A percentile compares a stretch with the other conserved stretches of the same genome.
These are phyloP conservation scores for Syngnathoides biaculeatus DNA, from an alignment of 2,113 vertebrate genomes.

Conservation along the genomic window DNA sequence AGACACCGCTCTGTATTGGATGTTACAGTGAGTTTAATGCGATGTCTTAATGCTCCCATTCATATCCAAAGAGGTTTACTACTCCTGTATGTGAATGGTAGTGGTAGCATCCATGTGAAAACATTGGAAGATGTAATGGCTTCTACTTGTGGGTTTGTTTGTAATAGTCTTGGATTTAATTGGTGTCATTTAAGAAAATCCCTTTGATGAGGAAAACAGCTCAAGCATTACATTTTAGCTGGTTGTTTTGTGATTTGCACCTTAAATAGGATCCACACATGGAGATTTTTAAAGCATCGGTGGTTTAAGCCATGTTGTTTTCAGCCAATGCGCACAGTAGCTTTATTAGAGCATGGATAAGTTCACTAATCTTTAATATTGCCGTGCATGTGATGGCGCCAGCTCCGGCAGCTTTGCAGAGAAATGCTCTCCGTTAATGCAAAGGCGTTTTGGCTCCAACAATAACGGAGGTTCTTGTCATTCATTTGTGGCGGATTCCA, in stretches of 20 bases:
- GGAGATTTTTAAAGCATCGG: not conserved
- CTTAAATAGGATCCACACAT: not conserved
- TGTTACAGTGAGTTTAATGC: not conserved
- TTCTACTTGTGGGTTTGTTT: too few relatives aligned
- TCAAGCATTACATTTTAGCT: not conserved
- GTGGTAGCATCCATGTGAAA: not conserved
- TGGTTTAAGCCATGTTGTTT: not conserved
- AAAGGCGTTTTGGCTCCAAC: not conserved
- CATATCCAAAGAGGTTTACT: not conserved
- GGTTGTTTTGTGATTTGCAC: not conserved
- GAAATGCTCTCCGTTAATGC: conserved; percentile 19
- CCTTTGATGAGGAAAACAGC: not conserved
- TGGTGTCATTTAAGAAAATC: not conserved
- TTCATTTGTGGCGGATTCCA: conserved; percentile 33
- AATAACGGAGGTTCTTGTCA: conserved; percentile 26
- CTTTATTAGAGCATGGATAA: conserved; percentile 15
- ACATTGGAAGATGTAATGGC: too few relatives aligned
- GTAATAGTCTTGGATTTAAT: not conserved
- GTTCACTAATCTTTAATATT: conserved; percentile 19
- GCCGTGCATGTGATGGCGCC: conserved; percentile 14
- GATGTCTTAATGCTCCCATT: not conserved
- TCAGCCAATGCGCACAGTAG: conserved; percentile 11
- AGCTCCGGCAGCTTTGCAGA: conserved; percentile 24
- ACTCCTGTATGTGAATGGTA: not conserved
- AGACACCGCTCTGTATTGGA: not conserved